Evolutionary conservation across 1,140 invertebrate genomes (phyloP).

Genomic region (Drosophila malerkotliana): DNA sequence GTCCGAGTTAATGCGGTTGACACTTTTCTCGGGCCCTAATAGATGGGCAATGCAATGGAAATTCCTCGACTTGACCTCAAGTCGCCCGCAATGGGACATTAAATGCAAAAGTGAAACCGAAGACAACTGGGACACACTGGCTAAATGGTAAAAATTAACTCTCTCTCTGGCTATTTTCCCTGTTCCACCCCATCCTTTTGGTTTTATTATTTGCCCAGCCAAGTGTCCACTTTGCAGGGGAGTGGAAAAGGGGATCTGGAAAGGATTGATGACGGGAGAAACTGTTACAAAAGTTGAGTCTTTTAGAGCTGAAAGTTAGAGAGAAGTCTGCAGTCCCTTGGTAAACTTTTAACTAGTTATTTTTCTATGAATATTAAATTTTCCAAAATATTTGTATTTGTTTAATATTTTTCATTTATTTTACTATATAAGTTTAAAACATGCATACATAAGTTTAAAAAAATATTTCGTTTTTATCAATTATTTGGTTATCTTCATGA

Average conservation of each 20-base stretch:
- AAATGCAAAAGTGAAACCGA: conserved; percentile 76
- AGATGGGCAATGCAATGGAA: conserved; percentile 68
- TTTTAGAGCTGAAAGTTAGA: neutral
- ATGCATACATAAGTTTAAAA: neutral
- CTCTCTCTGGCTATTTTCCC: neutral
- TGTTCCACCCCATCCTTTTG: neutral
- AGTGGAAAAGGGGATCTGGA: neutral
- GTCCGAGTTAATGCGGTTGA: conserved; percentile 75
- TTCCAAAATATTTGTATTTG: neutral
- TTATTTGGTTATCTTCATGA: neutral
- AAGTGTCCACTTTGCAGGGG: conserved; percentile 8
- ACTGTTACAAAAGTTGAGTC: neutral
- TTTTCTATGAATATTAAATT: neutral
- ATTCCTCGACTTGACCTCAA: conserved; percentile 76
- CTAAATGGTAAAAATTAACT: conserved; percentile 54
- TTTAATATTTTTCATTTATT: neutral
- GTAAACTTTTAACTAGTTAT: no score
- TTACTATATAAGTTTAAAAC: neutral
- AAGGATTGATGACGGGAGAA: conserved; percentile 14
- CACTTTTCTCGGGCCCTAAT: conserved; percentile 72
- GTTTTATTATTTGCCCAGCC: conserved; percentile 10
- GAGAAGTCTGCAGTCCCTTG: no score
- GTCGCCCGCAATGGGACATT: conserved; percentile 72
- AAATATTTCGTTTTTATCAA: neutral
- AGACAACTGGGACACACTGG: conserved; percentile 45